phyloP scores from a whole-genome alignment of 30 jellyfish, hydroid and myxozoan species.

The Mastigias papua region DNA sequence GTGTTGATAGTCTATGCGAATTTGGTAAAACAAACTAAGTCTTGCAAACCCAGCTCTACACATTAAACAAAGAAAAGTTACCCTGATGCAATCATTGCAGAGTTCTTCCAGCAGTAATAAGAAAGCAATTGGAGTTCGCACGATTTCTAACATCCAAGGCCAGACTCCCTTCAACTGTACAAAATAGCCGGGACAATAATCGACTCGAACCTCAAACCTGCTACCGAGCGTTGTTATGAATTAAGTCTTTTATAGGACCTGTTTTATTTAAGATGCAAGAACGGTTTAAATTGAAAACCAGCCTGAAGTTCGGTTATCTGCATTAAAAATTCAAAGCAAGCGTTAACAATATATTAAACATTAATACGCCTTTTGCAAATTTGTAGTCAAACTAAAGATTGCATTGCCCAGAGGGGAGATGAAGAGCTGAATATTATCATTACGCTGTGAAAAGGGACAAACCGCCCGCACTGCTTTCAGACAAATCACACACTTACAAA shows the following conservation, averaged over 20 bases:
- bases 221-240: slow-evolving; percentile 26
- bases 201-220: slow-evolving; percentile 46
- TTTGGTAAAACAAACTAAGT: background rate
- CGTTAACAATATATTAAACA: slow-evolving; percentile 68
- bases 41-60: background rate
- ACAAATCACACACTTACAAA: too few species aligned
- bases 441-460: background rate
- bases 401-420: background rate
- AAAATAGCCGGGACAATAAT: background rate
- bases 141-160: background rate
- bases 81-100: slow-evolving; percentile 4
- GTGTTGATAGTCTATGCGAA: background rate
- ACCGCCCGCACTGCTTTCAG: background rate
- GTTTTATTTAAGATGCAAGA: slow-evolving; percentile 53
- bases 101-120: background rate
- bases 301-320: background rate
- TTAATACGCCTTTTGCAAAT: background rate
- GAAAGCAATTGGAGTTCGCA: background rate
- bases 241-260: slow-evolving; percentile 38
- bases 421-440: background rate
- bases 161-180: background rate
- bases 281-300: slow-evolving; percentile 42
- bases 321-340: slow-evolving; percentile 38
- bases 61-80: background rate
- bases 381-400: background rate